A percentile compares a stretch with the other conserved stretches of the same genome.
Evolutionary conservation across 1,140 invertebrate species (phyloP).

Genomic region (Nasonia giraulti): DNA sequence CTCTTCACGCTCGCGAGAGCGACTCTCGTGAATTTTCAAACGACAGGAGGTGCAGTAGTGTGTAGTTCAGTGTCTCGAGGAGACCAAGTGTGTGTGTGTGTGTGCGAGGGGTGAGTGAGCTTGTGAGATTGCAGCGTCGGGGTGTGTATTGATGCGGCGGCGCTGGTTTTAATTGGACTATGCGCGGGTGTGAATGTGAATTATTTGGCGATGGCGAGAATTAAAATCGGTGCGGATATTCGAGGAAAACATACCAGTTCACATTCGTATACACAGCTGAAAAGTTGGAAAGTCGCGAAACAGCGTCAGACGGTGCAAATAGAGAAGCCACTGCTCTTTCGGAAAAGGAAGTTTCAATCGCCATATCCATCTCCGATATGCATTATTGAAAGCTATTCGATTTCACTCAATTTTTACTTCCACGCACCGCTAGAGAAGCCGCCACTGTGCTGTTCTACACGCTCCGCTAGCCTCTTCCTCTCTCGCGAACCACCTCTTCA

Average conservation of each 20-base stretch:
- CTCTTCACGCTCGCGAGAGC: neutral
- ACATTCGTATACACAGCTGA: no score
- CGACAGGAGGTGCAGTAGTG: neutral
- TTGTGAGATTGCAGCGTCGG: neutral
- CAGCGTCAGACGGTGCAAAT: neutral
- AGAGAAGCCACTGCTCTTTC: neutral
- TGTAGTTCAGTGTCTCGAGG: neutral
- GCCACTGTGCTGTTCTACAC: neutral
- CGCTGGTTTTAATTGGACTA: neutral
- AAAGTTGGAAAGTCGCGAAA: neutral
- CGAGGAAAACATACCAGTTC: no score
- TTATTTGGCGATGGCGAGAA: neutral
- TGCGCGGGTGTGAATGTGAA: neutral
- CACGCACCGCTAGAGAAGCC: slow-evolving; percentile 22
- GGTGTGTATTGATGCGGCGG: neutral
- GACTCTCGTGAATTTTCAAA: slow-evolving; percentile 11
- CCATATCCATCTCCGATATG: slow-evolving; percentile 15
- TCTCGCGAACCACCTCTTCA: neutral
- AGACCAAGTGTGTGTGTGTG: neutral
- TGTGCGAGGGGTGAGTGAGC: neutral
- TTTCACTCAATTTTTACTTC: slow-evolving; percentile 35
- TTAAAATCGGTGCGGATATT: no score
- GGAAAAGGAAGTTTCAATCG: slow-evolving; percentile 23
- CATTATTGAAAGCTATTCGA: slow-evolving; percentile 43
- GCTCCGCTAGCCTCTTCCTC: neutral